These are phyloP conservation scores for Parelbella ahira DNA, from an alignment of 2,888 invertebrate genomes.

Conservation along the genomic window DNA sequence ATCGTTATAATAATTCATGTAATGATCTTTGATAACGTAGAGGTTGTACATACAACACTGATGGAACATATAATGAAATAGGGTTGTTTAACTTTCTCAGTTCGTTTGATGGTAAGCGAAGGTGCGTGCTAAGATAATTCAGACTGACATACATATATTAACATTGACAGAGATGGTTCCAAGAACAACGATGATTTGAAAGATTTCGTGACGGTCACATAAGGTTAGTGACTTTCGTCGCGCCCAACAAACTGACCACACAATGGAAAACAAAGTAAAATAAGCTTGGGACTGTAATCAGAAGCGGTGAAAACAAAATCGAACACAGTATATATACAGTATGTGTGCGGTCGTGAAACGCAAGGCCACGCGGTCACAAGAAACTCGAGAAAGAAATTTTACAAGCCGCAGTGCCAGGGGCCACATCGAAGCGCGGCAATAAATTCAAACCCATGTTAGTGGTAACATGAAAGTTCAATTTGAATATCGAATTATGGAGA, in stretches of 20 bases:
- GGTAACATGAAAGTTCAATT: slow-evolving; percentile 7
- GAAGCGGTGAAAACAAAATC: slow-evolving; percentile 13
- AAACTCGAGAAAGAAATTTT: slow-evolving; percentile 22
- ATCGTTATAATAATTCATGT: too few species aligned
- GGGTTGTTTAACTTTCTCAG: too few species aligned
- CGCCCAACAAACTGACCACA: not conserved
- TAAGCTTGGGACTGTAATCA: not conserved
- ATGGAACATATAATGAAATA: too few species aligned
- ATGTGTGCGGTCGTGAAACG: slow-evolving; percentile 13
- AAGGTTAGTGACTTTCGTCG: too few species aligned
- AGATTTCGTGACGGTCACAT: too few species aligned
- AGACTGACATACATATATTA: too few species aligned
- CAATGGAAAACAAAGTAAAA: slow-evolving; percentile 1
- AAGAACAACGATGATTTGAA: too few species aligned
- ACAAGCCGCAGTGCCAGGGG: slow-evolving; percentile 18
- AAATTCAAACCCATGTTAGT: not conserved
- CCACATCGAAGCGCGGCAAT: slow-evolving; percentile 14
- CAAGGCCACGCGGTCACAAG: slow-evolving; percentile 16
- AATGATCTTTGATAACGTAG: too few species aligned
- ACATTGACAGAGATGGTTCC: too few species aligned
- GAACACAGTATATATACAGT: slow-evolving; percentile 1
- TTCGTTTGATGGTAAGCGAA: too few species aligned
- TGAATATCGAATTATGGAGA: slow-evolving; percentile 1
- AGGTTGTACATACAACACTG: too few species aligned
- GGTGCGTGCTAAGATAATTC: too few species aligned